phyloP scores from a whole-genome alignment of 2,888 invertebrate species.

The Allygus modestus region DNA sequence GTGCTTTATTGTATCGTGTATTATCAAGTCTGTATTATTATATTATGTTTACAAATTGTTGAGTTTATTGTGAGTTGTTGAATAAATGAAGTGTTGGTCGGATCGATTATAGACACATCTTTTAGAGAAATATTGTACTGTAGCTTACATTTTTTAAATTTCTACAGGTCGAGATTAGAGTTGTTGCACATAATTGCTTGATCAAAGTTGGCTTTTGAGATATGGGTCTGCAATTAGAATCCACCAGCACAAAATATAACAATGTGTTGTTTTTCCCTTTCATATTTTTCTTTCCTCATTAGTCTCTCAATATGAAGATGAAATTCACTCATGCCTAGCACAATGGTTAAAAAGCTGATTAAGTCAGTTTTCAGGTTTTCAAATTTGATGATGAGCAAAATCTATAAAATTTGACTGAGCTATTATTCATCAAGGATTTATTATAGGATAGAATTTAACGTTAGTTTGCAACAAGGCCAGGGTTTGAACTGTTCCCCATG shows the following conservation, averaged over 20 bases:
- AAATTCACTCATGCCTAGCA: too few relatives aligned
- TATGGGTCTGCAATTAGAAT: constrained; percentile 7
- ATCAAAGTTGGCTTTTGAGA: not conserved
- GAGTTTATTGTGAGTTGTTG: constrained; percentile 44
- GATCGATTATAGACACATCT: constrained; percentile 11
- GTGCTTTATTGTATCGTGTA: constrained; percentile 29
- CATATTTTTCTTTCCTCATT: not conserved
- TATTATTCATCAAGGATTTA: too few relatives aligned
- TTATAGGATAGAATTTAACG: too few relatives aligned
- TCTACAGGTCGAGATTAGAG: constrained; percentile 10
- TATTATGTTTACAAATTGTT: constrained; percentile 42
- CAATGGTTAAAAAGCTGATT: too few relatives aligned
- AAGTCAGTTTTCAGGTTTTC: too few relatives aligned
- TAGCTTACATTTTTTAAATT: constrained; percentile 3
- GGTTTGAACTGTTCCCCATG: too few relatives aligned
- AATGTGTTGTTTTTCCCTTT: constrained; percentile 2
- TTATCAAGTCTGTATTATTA: constrained; percentile 4
- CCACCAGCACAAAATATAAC: constrained; percentile 19
- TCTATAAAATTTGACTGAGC: too few relatives aligned
- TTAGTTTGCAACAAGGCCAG: too few relatives aligned
- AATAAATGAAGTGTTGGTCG: constrained; percentile 38
- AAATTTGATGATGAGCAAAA: too few relatives aligned
- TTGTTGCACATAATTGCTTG: constrained; percentile 23
- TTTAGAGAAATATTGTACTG: not conserved
- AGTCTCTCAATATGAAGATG: too few relatives aligned